Evolutionary conservation across 2,888 invertebrate genomes (phyloP).

Genomic region (Aporophyla lueneburgensis): DNA sequence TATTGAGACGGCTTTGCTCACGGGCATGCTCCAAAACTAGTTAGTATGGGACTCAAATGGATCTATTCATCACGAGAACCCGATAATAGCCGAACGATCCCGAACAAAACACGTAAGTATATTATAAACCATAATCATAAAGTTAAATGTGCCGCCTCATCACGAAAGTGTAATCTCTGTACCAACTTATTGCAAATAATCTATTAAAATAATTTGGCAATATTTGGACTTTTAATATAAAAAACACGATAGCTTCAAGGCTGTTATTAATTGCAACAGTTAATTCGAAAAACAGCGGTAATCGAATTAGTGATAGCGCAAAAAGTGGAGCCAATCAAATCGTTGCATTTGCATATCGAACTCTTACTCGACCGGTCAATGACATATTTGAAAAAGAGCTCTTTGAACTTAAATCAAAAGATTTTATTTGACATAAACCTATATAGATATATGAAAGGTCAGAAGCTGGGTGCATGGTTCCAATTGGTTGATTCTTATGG

Average conservation of each 20-base stretch:
- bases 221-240: conserved; percentile 22
- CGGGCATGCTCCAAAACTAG: background rate
- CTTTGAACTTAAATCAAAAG: too few relatives aligned
- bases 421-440: too few relatives aligned
- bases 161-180: conserved; percentile 17
- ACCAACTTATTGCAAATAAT: conserved; percentile 21
- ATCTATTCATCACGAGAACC: background rate
- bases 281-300: conserved; percentile 1
- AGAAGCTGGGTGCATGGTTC: too few relatives aligned
- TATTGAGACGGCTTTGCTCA: background rate
- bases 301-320: conserved; percentile 38
- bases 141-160: background rate
- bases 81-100: background rate
- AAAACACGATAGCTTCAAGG: conserved; percentile 40
- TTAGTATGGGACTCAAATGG: background rate
- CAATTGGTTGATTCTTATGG: too few relatives aligned
- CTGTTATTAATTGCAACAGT: conserved; percentile 47
- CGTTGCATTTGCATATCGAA: conserved; percentile 38
- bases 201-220: conserved; percentile 20
- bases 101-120: background rate
- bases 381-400: conserved; percentile 12
- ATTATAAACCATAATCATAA: background rate
- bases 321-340: conserved; percentile 41
- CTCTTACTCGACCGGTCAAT: conserved; percentile 33
- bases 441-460: too few relatives aligned